These are phyloP conservation scores for Taxidea taxus DNA, from an alignment of 2,113 vertebrate genomes.

Conservation along the genomic window DNA sequence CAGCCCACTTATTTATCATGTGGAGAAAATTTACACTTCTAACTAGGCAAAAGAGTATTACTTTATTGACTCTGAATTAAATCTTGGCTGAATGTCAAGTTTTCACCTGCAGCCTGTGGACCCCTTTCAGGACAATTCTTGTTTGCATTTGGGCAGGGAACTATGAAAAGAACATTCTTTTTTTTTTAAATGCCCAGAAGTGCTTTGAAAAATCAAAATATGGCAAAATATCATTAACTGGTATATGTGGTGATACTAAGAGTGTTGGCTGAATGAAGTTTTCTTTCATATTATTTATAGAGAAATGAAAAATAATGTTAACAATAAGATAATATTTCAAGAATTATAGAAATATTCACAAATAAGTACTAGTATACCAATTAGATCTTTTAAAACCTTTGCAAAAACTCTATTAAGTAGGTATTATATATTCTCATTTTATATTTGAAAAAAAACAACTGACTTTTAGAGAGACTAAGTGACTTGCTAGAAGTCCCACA, in stretches of 20 bases:
- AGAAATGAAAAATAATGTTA: background rate
- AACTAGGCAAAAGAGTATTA: slow-evolving; percentile 60
- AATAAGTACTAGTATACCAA: slow-evolving; percentile 2
- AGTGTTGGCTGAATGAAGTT: background rate
- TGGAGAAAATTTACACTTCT: slow-evolving; percentile 70
- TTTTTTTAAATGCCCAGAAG: background rate
- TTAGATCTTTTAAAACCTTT: background rate
- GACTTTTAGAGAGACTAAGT: background rate
- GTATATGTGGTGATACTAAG: background rate
- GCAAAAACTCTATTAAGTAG: background rate
- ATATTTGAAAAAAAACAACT: slow-evolving; percentile 27
- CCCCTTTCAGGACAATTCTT: slow-evolving; percentile 28
- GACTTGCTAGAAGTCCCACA: background rate
- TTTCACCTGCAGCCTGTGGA: slow-evolving; percentile 17
- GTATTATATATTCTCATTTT: background rate
- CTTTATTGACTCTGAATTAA: slow-evolving; percentile 71
- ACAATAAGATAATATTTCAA: background rate
- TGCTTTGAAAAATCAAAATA: slow-evolving; percentile 45
- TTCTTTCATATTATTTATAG: slow-evolving; percentile 26
- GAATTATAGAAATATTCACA: background rate
- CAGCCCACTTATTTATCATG: slow-evolving; percentile 69
- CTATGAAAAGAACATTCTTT: background rate
- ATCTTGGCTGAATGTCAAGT: slow-evolving; percentile 54
- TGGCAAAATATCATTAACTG: background rate
- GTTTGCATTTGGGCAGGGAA: slow-evolving; percentile 46